Conservation (phyloP, 2,888 invertebrate genomes). For the Chymomyza procnemis region DNA sequence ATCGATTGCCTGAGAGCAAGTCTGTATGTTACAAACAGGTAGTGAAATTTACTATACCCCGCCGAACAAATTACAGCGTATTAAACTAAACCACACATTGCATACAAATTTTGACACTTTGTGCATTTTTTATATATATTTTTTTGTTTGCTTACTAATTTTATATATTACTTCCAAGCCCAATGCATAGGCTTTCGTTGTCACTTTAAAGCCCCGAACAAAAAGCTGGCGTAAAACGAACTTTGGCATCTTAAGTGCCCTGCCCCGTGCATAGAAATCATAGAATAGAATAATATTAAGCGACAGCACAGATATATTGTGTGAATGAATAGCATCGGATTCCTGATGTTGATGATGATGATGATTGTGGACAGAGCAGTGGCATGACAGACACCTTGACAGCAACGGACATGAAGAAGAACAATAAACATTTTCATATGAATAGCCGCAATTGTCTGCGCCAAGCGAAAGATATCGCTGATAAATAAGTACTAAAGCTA, state of each 20-base stretch:
- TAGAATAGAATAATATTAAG: slow-evolving; percentile 24
- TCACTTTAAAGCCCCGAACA: background rate
- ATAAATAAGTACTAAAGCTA: background rate
- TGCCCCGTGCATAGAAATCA: background rate
- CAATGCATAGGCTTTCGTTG: background rate
- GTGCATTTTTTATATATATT: slow-evolving; percentile 11
- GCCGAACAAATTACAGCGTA: background rate
- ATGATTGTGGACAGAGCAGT: background rate
- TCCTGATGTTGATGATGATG: background rate
- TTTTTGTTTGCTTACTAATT: background rate
- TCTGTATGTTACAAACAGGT: no score
- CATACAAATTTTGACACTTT: slow-evolving; percentile 17
- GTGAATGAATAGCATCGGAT: background rate
- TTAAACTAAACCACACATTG: background rate
- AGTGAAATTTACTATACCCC: no score
- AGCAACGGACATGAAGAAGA: background rate
- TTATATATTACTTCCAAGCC: background rate
- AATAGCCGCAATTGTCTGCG: slow-evolving; percentile 55
- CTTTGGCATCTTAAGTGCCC: background rate
- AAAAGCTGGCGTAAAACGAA: slow-evolving; percentile 16
- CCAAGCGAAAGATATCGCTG: background rate
- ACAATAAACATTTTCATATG: slow-evolving; percentile 55
- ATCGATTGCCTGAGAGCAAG: no score
- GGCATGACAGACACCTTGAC: slow-evolving; percentile 5
- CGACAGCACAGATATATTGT: slow-evolving; percentile 26